Evolutionary conservation across 2,113 vertebrate species (phyloP).

Genomic region (Stictonetta naevosa): DNA sequence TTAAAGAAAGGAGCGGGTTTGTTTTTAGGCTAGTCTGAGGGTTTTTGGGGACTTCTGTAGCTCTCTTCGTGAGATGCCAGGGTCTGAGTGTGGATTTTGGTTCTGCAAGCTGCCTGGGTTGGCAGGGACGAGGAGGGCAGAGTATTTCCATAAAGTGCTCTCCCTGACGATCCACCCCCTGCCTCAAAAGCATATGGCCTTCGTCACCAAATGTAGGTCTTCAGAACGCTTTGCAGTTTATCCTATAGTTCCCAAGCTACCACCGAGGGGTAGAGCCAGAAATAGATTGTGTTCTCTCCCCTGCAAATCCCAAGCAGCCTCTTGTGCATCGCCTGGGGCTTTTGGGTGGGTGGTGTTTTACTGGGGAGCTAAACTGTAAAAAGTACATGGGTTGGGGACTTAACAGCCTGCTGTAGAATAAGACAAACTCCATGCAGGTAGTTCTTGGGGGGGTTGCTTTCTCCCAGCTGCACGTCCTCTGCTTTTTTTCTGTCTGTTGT

Average conservation of each 20-base stretch:
- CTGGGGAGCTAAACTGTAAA: background rate
- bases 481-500: background rate
- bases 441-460: background rate
- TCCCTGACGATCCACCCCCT: background rate
- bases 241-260: background rate
- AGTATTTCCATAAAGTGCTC: background rate
- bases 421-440: background rate
- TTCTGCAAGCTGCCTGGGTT: background rate
- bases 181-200: background rate
- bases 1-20: background rate
- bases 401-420: background rate
- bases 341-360: conserved; percentile 40
- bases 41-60: background rate
- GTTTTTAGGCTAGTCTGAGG: background rate
- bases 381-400: background rate
- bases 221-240: background rate
- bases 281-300: background rate
- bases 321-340: background rate
- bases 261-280: background rate
- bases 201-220: background rate
- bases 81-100: background rate
- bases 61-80: background rate
- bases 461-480: background rate
- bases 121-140: background rate
- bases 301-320: background rate